Evolutionary conservation across 2,888 invertebrate species (phyloP).

Genomic region (Rotaria magnacalcarata): DNA sequence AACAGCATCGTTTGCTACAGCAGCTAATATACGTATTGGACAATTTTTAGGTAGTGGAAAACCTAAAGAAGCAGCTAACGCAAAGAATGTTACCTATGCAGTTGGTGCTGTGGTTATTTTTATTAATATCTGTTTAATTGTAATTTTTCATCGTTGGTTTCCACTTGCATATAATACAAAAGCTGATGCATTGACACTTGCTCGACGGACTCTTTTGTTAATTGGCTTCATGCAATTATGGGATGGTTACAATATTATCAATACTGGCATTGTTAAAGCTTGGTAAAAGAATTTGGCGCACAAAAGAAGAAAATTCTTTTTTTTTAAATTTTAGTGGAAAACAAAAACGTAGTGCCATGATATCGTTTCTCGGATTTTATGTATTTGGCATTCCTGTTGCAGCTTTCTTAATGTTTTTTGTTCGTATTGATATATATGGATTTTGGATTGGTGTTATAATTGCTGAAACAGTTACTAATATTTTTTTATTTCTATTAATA

Average conservation of each 20-base stretch:
- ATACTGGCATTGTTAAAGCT: not conserved
- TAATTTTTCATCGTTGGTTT: not conserved
- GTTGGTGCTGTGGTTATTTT: not conserved
- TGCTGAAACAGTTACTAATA: not conserved
- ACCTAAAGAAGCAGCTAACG: not conserved
- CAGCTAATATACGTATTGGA: not conserved
- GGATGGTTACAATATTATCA: not conserved
- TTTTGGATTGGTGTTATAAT: not conserved
- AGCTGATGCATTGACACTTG: not conserved
- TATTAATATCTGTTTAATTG: not conserved
- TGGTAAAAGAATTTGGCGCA: not conserved
- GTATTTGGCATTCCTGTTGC: not conserved
- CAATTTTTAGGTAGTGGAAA: not conserved
- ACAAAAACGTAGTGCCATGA: not conserved
- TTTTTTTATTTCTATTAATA: not conserved
- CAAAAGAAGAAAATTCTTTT: too few species aligned
- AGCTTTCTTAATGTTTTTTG: not conserved
- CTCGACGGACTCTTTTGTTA: not conserved
- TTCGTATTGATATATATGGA: slow-evolving; percentile 27
- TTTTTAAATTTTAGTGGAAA: not conserved
- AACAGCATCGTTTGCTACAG: not conserved
- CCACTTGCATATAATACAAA: not conserved
- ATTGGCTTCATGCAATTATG: not conserved
- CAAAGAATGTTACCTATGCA: not conserved
- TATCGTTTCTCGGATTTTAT: not conserved